Percentiles rank a stretch among this genome's conserved stretches.
phyloP scores from a whole-genome alignment of 2,797 vertebrate species.

The Bradypodion ventrale region DNA sequence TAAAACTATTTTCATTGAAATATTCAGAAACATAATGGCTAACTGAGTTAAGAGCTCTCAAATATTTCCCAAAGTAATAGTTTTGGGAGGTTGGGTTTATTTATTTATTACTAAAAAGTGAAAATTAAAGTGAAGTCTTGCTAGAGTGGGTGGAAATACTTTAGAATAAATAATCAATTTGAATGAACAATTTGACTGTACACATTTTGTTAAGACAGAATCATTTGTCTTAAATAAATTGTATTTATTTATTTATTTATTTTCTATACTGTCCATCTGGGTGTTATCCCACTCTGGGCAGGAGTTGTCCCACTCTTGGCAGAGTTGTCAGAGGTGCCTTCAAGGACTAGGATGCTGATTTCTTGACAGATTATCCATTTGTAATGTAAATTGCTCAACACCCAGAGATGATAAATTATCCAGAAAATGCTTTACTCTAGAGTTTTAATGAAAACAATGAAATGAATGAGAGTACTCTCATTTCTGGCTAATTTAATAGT shows the following conservation, averaged over 20 bases:
- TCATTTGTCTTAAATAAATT: constrained; percentile 27
- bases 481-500: neutral
- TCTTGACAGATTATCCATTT: constrained; percentile 81
- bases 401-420: constrained; percentile 66
- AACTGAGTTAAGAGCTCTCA: constrained; percentile 74
- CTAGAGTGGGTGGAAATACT: constrained; percentile 46
- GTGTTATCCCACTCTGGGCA: too few species aligned
- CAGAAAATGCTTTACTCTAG: constrained; percentile 37
- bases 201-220: constrained; percentile 20
- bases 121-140: neutral
- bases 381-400: constrained; percentile 83
- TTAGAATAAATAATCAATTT: constrained; percentile 27
- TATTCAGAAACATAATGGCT: constrained; percentile 78
- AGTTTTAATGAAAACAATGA: constrained; percentile 38
- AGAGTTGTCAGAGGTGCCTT: constrained; percentile 64
- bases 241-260: too few species aligned
- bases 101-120: neutral
- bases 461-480: constrained; percentile 36
- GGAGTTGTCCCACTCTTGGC: too few species aligned
- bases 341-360: constrained; percentile 82
- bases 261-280: too few species aligned
- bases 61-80: constrained; percentile 58
- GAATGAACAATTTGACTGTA: constrained; percentile 33
- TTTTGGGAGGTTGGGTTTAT: neutral
- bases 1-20: constrained; percentile 86